Conservation (phyloP, 2,113 vertebrate species). For the Esox niger region DNA sequence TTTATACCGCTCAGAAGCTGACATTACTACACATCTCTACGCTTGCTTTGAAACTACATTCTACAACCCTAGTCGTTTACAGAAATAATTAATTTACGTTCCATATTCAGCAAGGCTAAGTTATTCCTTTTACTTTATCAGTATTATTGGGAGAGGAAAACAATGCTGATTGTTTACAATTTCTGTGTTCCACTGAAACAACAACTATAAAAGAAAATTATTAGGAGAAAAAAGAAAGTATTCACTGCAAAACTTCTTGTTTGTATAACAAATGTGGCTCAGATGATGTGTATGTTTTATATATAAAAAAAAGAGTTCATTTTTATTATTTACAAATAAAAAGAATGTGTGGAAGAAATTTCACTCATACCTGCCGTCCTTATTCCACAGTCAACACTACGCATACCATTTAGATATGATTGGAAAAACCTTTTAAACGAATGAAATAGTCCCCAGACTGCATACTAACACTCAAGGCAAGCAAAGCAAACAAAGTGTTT, state of each 20-base stretch:
- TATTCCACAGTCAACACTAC: not conserved
- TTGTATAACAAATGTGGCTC: constrained; percentile 81
- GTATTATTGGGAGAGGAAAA: constrained; percentile 70
- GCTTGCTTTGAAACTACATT: constrained; percentile 85
- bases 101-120: constrained; percentile 77
- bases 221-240: constrained; percentile 62
- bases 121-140: constrained; percentile 62
- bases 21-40: constrained; percentile 80
- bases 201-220: constrained; percentile 50
- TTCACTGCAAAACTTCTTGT: constrained; percentile 78
- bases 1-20: constrained; percentile 78
- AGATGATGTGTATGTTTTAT: constrained; percentile 83
- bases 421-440: no score
- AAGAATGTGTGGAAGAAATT: constrained; percentile 78
- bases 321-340: constrained; percentile 85
- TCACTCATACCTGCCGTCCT: constrained; percentile 1
- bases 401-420: not conserved
- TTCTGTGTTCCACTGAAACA: constrained; percentile 73
- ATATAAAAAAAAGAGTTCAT: constrained; percentile 70
- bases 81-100: constrained; percentile 77
- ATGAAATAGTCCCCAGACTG: no score
- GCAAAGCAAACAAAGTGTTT: not conserved
- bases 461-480: no score
- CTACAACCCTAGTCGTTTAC: constrained; percentile 72
- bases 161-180: constrained; percentile 78